These are phyloP conservation scores for Stichodactyla helianthus DNA, from an alignment of 64 coral and sea anemone species.

Conservation along the genomic window DNA sequence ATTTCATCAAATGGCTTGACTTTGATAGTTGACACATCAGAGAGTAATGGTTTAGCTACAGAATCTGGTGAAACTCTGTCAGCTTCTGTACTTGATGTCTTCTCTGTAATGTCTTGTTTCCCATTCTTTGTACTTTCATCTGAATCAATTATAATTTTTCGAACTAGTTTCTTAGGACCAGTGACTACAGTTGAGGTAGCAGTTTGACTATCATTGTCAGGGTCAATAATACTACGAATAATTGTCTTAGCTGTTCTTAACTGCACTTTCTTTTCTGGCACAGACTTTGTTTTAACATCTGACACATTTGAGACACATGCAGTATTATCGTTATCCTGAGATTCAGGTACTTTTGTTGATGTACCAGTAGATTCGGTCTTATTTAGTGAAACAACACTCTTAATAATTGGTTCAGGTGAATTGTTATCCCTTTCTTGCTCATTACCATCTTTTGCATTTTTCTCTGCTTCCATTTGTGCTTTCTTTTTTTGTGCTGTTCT, in stretches of 20 bases:
- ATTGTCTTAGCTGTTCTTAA: conserved; percentile 1
- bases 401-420: conserved; percentile 2
- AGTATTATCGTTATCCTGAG: background rate
- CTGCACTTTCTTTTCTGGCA: background rate
- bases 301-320: background rate
- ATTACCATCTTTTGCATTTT: conserved; percentile 8
- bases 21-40: background rate
- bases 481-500: conserved; percentile 48
- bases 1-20: conserved; percentile 88
- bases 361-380: background rate
- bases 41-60: background rate
- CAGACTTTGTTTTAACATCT: background rate
- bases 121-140: background rate
- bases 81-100: background rate
- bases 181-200: background rate
- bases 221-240: conserved; percentile 14
- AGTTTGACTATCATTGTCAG: background rate
- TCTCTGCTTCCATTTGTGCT: conserved; percentile 10
- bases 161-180: conserved; percentile 17
- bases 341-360: background rate
- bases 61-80: background rate
- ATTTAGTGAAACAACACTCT: conserved; percentile 14
- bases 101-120: background rate
- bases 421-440: conserved; percentile 7
- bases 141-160: background rate